Base-by-base conservation (phyloP, 2,888 invertebrate genomes). In the Xanthostigma xanthostigma region DNA sequence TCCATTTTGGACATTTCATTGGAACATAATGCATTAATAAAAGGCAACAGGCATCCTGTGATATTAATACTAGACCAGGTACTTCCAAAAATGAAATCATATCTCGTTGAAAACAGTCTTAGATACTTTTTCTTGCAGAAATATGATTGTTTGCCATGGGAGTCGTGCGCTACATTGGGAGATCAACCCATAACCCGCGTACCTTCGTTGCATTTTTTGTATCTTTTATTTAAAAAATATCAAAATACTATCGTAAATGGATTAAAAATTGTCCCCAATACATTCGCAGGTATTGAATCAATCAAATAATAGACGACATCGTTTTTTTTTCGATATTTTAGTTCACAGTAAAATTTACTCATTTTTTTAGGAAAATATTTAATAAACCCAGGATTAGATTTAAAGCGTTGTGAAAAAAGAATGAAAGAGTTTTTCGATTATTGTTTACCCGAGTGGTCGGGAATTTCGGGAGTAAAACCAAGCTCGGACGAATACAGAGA, bases 141-240 rank as follows among this genome's bases (percentile, higher is more conserved):
- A 56, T 63, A 89, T 11, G 87, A 89, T 66, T 72, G 74, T 48
- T 73, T 90, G 50, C 87, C 90, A 0, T 89, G 88, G 81, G 90
- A 91, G 66, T 78, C 76, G 53, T 67, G 88, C 49, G 75, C 79
- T 0, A 66, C 80, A 11, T 58, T 89, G 10, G 67, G 69, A 50
- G 65, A 72, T n/a, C 79, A 84, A 43, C 79, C 84, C 0, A 79
- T 85, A 0, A 77, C 81, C 1, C 70, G 91, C 49, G 75, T 88
- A 62, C 84, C 87, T 37, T 88, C 85, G 41, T 63, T 84, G 9
- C 79, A 81, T 61, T 74, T 83, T 53, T 63, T 76, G 1, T 79
- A 81, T 59, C 73, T 73, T 36, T 60, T 82, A 63, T 80, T 72
- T 62, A 74, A 76, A 60, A 66, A 76, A 48, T 78, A 82, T 51